These are phyloP conservation scores for Drosophila murphyi DNA, from an alignment of 1,140 invertebrate genomes.

Conservation along the genomic window DNA sequence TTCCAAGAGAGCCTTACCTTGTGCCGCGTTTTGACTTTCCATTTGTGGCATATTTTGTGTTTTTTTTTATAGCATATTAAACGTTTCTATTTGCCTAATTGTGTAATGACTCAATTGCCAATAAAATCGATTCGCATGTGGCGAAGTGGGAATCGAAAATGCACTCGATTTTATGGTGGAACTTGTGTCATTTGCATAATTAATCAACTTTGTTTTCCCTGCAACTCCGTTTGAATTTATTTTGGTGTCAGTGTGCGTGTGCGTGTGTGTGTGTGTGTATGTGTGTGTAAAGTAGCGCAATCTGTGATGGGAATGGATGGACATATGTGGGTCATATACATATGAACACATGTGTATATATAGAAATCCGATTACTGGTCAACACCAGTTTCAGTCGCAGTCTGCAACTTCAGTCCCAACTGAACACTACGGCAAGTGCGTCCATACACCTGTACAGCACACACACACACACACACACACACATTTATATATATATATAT, in stretches of 20 bases:
- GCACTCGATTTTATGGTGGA: constrained; percentile 1
- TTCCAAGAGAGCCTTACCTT: neutral
- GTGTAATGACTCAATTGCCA: neutral
- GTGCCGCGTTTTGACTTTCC: too few relatives aligned
- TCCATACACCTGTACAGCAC: neutral
- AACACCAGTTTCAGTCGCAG: neutral
- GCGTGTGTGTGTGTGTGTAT: neutral
- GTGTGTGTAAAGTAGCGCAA: constrained; percentile 14
- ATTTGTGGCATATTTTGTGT: too few relatives aligned
- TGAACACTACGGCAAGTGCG: constrained; percentile 3
- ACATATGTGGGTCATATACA: constrained; percentile 33
- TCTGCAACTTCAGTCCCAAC: neutral
- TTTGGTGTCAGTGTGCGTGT: constrained; percentile 1
- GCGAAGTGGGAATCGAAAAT: constrained; percentile 2
- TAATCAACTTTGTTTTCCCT: constrained; percentile 49
- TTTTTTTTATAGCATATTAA: neutral
- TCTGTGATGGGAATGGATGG: constrained; percentile 3
- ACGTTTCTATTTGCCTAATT: neutral
- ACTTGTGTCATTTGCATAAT: constrained; percentile 66
- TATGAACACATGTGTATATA: neutral
- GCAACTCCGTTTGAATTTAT: constrained; percentile 11
- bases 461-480: constrained; percentile 1
- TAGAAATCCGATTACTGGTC: constrained; percentile 10
- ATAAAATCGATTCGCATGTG: constrained; percentile 4
- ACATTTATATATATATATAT: neutral